Conservation (phyloP, 2,797 vertebrate species). For the Spizella passerina region DNA sequence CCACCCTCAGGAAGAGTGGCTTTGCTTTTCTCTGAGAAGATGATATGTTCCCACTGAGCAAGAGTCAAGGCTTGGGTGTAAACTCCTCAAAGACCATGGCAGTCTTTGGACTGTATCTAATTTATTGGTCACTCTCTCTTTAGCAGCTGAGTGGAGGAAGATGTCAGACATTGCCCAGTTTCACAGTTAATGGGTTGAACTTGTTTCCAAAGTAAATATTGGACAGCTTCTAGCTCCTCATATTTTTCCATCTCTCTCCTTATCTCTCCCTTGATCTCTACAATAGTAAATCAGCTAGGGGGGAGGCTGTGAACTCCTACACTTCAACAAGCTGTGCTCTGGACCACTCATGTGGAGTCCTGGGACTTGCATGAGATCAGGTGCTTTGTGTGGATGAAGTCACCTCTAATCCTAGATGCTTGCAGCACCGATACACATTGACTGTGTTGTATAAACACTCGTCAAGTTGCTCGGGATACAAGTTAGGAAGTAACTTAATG, state of each 20-base stretch:
- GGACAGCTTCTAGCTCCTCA: not conserved
- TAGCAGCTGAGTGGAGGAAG: not conserved
- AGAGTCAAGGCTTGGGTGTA: not conserved
- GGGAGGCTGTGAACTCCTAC: not conserved
- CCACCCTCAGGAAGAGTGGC: not conserved
- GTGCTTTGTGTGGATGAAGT: not conserved
- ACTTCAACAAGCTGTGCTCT: not conserved
- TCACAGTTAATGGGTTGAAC: not conserved
- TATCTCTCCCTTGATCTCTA: not conserved
- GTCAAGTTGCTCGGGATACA: not conserved
- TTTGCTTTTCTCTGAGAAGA: not conserved
- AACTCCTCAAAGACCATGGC: not conserved
- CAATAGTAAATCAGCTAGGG: not conserved
- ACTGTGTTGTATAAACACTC: accelerated
- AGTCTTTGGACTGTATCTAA: not conserved
- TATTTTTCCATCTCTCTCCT: not conserved
- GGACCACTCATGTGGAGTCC: not conserved
- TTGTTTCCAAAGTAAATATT: not conserved
- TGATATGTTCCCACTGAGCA: not conserved
- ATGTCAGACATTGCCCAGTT: not conserved
- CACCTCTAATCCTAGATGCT: not conserved
- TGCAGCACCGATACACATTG: not conserved
- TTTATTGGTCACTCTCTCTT: not conserved
- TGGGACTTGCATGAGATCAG: not conserved
- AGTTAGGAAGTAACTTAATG: not conserved